Evolutionary conservation across 2,113 vertebrate genomes (phyloP), one percentile per base, ranked within the genome.

Genomic region (Grallaria varia): DNA sequence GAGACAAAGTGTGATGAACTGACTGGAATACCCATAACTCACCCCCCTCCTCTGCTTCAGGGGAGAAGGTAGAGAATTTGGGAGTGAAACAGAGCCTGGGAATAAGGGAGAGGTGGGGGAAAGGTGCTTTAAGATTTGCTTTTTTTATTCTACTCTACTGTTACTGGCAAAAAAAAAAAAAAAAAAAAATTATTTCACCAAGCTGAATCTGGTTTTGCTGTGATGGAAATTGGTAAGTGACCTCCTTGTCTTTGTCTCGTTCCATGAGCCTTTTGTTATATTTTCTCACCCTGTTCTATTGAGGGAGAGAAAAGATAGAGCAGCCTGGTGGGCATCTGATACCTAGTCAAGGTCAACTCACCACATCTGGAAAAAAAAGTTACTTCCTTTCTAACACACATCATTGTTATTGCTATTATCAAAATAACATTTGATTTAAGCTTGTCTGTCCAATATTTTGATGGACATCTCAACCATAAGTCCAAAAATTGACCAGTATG

Each of bases 21-120:
- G 23, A 77, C 17, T 53, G 12, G 4, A 35, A 35, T 6, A 8
- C 2, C 10, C 4, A 33, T 35, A 35, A 7, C 15, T 24, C 22
- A 25, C 12, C 4, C 3, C 0, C 1, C 25, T 73, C 13, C 5
- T 1, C 6, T 33, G 1, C 39, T 30, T 22, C 5, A 20, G 13
- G 16, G 14, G 7, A 68, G 4, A 55, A 62, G 24, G 24, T 6
- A 55, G 21, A 47, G n/a, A 55, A 62, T 53, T 8, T 40, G 30
- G 17, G 21, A 69, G 14, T 14, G 11, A 40, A 62, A 6, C 5
- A 53, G 71, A 60, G 11, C 13, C 24, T 68, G 7, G 11, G 10
- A 53, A 53, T 4, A 27, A 40, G 9, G 21, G 28, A 67, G 2
- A 3, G 11, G 18, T 62, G 17, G n/a, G 22, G 7, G 8, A 60